Conservation (phyloP, 2,888 invertebrate species). For the Sinopyrophorus schimmeli region DNA sequence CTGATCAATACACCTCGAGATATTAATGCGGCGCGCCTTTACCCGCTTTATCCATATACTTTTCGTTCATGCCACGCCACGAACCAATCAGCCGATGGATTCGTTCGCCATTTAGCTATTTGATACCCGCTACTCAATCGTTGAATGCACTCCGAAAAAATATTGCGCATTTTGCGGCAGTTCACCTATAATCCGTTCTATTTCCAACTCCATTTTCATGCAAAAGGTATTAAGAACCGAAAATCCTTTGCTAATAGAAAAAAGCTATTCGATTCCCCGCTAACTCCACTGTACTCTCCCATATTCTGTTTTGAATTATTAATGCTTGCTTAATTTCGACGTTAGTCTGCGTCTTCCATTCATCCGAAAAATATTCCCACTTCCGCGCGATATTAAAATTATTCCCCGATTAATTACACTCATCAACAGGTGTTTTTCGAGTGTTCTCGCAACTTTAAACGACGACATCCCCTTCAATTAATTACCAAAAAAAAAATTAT, state of each 20-base stretch:
- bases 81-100: conserved; percentile 47
- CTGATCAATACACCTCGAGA: conserved; percentile 49
- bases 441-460: no score
- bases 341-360: no score
- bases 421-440: no score
- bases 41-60: conserved; percentile 35
- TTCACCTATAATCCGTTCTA: conserved; percentile 29
- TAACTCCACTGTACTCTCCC: no score
- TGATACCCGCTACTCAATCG: conserved; percentile 30
- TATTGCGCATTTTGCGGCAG: conserved; percentile 35
- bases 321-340: no score
- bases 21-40: conserved; percentile 47
- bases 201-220: conserved; percentile 26
- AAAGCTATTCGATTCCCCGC: conserved; percentile 14
- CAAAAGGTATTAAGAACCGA: conserved; percentile 22
- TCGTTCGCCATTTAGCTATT: conserved; percentile 36
- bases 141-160: conserved; percentile 36
- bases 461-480: no score
- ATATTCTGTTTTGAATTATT: no score
- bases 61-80: no score
- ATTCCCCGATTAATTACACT: no score
- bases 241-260: conserved; percentile 13
- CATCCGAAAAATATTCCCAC: no score
- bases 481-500: no score
- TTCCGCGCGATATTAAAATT: no score